Evolutionary conservation across 2,888 invertebrate genomes (phyloP), one percentile per base, ranked within the genome.

Genomic region (Lasioglossum lativentre): DNA sequence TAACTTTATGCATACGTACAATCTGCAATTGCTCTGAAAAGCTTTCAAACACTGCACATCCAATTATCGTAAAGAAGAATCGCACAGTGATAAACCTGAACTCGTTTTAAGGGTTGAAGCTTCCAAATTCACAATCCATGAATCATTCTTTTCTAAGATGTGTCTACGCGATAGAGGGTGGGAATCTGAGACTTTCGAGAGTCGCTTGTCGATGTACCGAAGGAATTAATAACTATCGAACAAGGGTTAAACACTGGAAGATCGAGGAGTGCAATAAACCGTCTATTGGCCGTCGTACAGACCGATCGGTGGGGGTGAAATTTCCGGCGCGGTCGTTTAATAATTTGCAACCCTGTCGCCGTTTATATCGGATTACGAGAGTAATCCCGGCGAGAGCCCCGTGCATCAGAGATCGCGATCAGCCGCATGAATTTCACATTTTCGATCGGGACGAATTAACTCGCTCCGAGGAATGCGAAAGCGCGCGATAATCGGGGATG

Each of bases 281-380:
- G n/a, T 10, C 23, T 23, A 40, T 45, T 45, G 71, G 45, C 30
- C n/a, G 16, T 42, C 27, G n/a, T 27, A 6, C 10, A 47, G 27
- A 8, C 30, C 12, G 12, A 73, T 47, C 47, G 47, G 30, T 3
- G 12, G 34, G 34, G 30, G 42, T 30, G 72, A 47, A 73, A 73
- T 73, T 73, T 47, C 47, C 30, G 47, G 16, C 38, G 14, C 38
- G 63, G n/a, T 38, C 5, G 30, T 34, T 47, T 77, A 77, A 68
- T 77, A 83, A 84, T 84, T 83, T 59, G 47, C 56, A 59, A 77
- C 66, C 27, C 42, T 27, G 16, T 23, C 63, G 27, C 40, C 27
- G 78, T 78, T 83, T 70, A 83, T 63, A 83, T 78, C 75, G 52
- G 84, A 83, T 83, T 85, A 85, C 83, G 74, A 71, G 23, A 45